Percentiles rank a stretch among this genome's conserved stretches.
These are phyloP conservation scores for Zosterops japonicus DNA, from an alignment of 2,113 vertebrate genomes.

Conservation along the genomic window DNA sequence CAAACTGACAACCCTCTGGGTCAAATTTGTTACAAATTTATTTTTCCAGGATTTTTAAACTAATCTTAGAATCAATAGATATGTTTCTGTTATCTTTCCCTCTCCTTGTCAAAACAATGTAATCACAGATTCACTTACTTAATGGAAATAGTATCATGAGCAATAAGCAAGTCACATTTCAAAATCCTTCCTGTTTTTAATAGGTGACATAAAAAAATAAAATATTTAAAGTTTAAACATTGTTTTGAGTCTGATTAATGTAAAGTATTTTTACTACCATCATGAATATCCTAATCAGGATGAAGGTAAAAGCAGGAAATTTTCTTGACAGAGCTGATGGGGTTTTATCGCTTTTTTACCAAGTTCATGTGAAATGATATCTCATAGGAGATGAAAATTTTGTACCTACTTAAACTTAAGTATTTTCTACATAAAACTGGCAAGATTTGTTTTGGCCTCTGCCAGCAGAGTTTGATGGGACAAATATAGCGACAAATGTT, in stretches of 20 bases:
- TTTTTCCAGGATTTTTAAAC: neutral
- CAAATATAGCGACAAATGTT: neutral
- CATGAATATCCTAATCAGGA: neutral
- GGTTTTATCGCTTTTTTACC: neutral
- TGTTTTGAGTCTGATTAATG: neutral
- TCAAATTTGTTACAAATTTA: neutral
- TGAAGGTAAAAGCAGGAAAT: neutral
- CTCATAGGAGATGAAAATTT: neutral
- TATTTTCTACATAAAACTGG: neutral
- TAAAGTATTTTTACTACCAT: neutral
- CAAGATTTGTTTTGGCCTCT: neutral
- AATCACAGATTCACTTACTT: neutral
- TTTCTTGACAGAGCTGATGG: neutral
- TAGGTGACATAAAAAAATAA: neutral
- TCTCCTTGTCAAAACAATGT: neutral
- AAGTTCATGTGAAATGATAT: neutral
- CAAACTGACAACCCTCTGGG: neutral
- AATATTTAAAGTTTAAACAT: neutral
- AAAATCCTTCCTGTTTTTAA: neutral
- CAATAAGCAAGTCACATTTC: neutral
- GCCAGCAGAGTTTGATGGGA: neutral
- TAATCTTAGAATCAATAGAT: neutral
- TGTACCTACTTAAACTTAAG: neutral
- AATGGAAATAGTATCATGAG: neutral
- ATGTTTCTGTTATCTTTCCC: neutral